phyloP scores from a whole-genome alignment of 2,888 invertebrate genomes.

The Aromia moschata region DNA sequence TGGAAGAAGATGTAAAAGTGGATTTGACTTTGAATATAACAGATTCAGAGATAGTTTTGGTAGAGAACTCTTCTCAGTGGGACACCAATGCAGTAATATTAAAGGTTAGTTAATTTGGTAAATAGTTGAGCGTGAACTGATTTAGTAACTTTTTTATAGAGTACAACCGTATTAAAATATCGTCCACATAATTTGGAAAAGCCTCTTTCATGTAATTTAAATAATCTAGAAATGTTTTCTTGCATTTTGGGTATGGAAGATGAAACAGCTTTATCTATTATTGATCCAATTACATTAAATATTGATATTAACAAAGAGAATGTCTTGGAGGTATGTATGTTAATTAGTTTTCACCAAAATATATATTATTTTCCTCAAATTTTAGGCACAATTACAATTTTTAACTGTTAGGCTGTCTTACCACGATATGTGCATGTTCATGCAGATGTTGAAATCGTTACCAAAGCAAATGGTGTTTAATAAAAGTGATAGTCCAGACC shows the following conservation, averaged over 20 bases:
- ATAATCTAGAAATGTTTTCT: slow-evolving; percentile 92
- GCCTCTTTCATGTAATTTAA: slow-evolving; percentile 86
- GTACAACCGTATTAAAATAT: slow-evolving; percentile 88
- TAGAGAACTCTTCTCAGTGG: slow-evolving; percentile 87
- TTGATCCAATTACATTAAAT: slow-evolving; percentile 90
- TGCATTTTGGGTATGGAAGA: slow-evolving; percentile 89
- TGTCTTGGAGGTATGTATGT: slow-evolving; percentile 62
- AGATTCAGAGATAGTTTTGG: slow-evolving; percentile 93
- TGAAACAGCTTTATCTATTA: slow-evolving; percentile 88
- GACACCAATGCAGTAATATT: slow-evolving; percentile 95
- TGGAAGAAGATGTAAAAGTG: slow-evolving; percentile 63
- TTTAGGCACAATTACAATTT: slow-evolving; percentile 76
- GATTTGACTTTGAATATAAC: slow-evolving; percentile 94
- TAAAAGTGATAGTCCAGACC: slow-evolving; percentile 33
- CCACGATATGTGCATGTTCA: slow-evolving; percentile 92
- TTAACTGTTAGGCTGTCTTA: slow-evolving; percentile 89
- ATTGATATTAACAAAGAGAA: slow-evolving; percentile 70
- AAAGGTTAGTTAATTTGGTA: slow-evolving; percentile 64
- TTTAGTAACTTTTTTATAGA: slow-evolving; percentile 64
- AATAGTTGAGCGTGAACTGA: neutral
- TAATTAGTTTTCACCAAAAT: slow-evolving; percentile 1
- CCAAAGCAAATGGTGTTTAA: slow-evolving; percentile 79
- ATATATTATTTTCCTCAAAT: too few species aligned
- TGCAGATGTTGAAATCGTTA: slow-evolving; percentile 86
- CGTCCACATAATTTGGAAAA: slow-evolving; percentile 74